Percentiles rank a stretch among this genome's conserved stretches.
phyloP scores from a whole-genome alignment of 2,113 vertebrate species.

The Syngnathus scovelli region DNA sequence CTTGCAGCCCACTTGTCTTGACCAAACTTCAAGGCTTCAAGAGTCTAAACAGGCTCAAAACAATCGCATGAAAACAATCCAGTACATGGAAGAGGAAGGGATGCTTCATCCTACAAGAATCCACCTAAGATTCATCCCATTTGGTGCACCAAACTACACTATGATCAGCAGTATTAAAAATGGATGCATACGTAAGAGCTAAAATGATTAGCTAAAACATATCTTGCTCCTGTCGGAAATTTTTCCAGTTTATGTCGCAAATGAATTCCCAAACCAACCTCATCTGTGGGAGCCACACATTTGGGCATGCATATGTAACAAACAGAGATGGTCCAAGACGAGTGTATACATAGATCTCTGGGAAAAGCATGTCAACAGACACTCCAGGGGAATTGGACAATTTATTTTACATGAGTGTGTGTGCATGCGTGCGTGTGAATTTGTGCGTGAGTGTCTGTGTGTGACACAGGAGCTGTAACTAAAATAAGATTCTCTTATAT shows the following conservation, averaged over 20 bases:
- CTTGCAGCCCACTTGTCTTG: neutral
- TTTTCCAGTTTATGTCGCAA: neutral
- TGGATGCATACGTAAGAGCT: neutral
- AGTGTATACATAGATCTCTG: constrained; percentile 57
- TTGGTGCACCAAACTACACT: neutral
- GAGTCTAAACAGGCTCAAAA: neutral
- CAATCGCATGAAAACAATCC: constrained; percentile 30
- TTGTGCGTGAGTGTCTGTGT: constrained; percentile 45
- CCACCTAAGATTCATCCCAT: neutral
- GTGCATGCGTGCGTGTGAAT: constrained; percentile 39
- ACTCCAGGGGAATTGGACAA: constrained; percentile 49
- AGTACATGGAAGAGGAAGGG: constrained; percentile 2
- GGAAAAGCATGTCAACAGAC: constrained; percentile 58
- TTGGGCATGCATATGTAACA: constrained; percentile 30
- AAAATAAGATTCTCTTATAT: constrained; percentile 59
- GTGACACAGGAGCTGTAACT: constrained; percentile 39
- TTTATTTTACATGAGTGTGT: constrained; percentile 12
- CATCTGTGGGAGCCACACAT: constrained; percentile 36
- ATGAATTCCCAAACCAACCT: constrained; percentile 6
- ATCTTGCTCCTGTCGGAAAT: neutral
- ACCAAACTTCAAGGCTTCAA: neutral
- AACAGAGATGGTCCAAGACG: constrained; percentile 46
- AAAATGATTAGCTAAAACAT: neutral
- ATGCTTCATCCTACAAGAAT: neutral
- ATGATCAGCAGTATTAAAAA: neutral